These are phyloP conservation scores for Carollia perspicillata DNA, from an alignment of 2,113 vertebrate species.

Conservation along the genomic window DNA sequence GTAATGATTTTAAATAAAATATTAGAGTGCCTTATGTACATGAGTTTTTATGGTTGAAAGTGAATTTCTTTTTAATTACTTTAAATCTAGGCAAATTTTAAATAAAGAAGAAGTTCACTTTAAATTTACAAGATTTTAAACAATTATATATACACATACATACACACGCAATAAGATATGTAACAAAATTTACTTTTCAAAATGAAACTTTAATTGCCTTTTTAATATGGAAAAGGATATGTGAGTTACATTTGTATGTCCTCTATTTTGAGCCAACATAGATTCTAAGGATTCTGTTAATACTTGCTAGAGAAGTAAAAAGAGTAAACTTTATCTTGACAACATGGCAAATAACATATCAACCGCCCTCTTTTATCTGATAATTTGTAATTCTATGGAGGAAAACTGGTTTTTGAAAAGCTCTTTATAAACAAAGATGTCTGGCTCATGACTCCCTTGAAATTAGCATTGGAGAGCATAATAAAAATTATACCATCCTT, in stretches of 20 bases:
- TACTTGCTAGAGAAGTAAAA: neutral
- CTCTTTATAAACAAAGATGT: neutral
- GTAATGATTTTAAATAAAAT: neutral
- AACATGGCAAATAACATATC: neutral
- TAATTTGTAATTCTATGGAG: neutral
- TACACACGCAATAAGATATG: neutral
- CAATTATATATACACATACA: neutral
- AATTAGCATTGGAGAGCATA: neutral
- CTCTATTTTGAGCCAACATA: neutral
- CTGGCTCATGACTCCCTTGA: neutral
- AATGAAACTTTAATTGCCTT: neutral
- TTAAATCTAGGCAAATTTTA: conserved; percentile 19
- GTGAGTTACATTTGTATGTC: neutral
- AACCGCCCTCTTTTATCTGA: neutral
- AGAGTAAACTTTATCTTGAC: neutral
- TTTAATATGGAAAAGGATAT: neutral
- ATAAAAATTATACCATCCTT: neutral
- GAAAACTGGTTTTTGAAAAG: neutral
- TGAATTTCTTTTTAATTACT: neutral
- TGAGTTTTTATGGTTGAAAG: neutral
- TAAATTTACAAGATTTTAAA: conserved; percentile 1
- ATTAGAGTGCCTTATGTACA: neutral
- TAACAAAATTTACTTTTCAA: neutral
- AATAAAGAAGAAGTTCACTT: neutral
- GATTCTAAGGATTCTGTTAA: neutral